Percentiles rank a stretch among this genome's conserved stretches.
These are phyloP conservation scores for Melanophora roralis DNA, from an alignment of 2,888 invertebrate species.

Conservation along the genomic window DNA sequence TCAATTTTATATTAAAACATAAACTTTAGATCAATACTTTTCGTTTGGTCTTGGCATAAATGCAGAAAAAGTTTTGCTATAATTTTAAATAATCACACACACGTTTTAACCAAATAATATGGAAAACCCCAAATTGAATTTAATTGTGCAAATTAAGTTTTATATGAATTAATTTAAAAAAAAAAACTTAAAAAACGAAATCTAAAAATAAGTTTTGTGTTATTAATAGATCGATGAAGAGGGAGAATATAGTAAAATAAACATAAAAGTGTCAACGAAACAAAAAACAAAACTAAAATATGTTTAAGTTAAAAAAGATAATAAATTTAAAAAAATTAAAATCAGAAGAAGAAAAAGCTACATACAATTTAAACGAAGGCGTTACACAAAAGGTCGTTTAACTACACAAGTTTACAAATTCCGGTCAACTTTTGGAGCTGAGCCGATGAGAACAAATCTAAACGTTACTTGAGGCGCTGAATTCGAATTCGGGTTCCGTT, in stretches of 20 bases:
- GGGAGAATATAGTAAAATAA: background rate
- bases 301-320: slow-evolving; percentile 4
- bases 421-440: too few species aligned
- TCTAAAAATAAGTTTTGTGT: slow-evolving; percentile 25
- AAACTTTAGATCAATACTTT: background rate
- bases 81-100: slow-evolving; percentile 8
- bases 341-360: too few species aligned
- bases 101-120: background rate
- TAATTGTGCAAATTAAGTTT: too few species aligned
- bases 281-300: background rate
- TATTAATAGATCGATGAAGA: slow-evolving; percentile 14
- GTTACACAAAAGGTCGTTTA: slow-evolving; percentile 71
- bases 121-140: too few species aligned
- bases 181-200: background rate
- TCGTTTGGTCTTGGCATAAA: slow-evolving; percentile 29
- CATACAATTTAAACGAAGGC: slow-evolving; percentile 72
- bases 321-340: slow-evolving; percentile 63
- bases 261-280: background rate
- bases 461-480: too few species aligned
- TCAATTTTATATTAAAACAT: background rate
- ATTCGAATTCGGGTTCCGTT: too few species aligned
- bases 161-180: slow-evolving; percentile 1
- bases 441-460: too few species aligned
- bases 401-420: too few species aligned
- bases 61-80: slow-evolving; percentile 35